Conservation (phyloP, 2,888 invertebrate genomes). For the Lottia gigantea region DNA sequence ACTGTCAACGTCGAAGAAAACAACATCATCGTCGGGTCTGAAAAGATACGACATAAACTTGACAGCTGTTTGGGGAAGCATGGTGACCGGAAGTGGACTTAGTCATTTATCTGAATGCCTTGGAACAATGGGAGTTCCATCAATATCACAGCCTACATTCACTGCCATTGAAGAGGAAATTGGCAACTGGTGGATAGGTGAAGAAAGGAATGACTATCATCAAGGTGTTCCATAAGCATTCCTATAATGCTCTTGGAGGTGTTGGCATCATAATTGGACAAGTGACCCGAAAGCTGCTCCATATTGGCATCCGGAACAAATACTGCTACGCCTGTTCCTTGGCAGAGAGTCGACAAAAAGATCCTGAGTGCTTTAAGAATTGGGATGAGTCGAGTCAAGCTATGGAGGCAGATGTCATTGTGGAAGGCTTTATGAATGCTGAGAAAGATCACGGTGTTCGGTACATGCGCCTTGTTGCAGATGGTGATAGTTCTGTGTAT, state of each 20-base stretch:
- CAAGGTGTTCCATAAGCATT: slow-evolving; percentile 37
- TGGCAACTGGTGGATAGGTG: slow-evolving; percentile 27
- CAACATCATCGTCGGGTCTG: neutral
- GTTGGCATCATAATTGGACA: slow-evolving; percentile 33
- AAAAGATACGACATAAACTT: slow-evolving; percentile 30
- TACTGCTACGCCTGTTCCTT: slow-evolving; percentile 30
- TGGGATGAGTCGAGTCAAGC: slow-evolving; percentile 27
- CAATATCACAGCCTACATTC: slow-evolving; percentile 19
- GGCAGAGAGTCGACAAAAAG: slow-evolving; percentile 14
- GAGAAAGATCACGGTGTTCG: slow-evolving; percentile 30
- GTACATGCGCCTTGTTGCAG: too few species aligned
- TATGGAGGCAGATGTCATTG: slow-evolving; percentile 34
- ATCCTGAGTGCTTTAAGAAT: slow-evolving; percentile 26
- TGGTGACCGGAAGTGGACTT: slow-evolving; percentile 27
- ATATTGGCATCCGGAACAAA: slow-evolving; percentile 38
- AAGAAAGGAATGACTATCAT: slow-evolving; percentile 26
- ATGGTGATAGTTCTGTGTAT: too few species aligned
- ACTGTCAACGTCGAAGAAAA: neutral
- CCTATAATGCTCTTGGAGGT: slow-evolving; percentile 36
- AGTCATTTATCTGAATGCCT: slow-evolving; percentile 27
- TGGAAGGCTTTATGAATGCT: slow-evolving; percentile 29
- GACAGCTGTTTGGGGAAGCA: slow-evolving; percentile 30
- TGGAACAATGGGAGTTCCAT: slow-evolving; percentile 26
- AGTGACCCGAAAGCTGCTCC: slow-evolving; percentile 30
- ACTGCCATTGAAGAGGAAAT: slow-evolving; percentile 20